Base-by-base conservation (phyloP, 2,888 invertebrate genomes). In the Serrognathus titanus region DNA sequence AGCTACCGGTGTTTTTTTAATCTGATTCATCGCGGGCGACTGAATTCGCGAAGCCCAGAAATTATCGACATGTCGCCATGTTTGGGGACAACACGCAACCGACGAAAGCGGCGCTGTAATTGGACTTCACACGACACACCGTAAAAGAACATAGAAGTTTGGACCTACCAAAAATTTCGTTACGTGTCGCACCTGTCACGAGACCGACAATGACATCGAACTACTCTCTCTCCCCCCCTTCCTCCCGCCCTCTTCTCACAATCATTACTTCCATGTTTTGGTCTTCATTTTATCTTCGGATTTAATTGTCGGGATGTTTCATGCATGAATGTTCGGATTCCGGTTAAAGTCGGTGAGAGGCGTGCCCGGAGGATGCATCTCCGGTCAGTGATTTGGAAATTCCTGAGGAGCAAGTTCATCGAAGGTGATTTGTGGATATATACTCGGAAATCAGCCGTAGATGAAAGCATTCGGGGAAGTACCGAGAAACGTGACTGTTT, bases 1-100 rank as follows among this genome's bases (percentile, higher is more conserved):
- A 53, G 63, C 63, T 63, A 63, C 63, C 58, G 59, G 63, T 57
- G 35, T 63, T 16, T 16, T 1, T 16, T 54, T 57, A 54, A 57
- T 61, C 35, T n/a, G n/a, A n/a, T n/a, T n/a, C n/a, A n/a, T n/a
- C n/a, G n/a, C n/a, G n/a, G n/a, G n/a, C n/a, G n/a, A n/a, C n/a
- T n/a, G n/a, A n/a, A n/a, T n/a, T n/a, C n/a, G n/a, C n/a, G n/a
- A n/a, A n/a, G 24, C 24, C 24, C 24, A 31, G 24, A 31, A 31
- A 31, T 31, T 31, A 31, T 31, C 24, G 24, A 31, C 6, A 31
- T 40, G 40, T 40, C 40, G 40, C 40, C 40, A 40, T 40, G 40
- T 40, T 40, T 12, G 40, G 8, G 12, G 12, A 40, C 11, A 13
- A 40, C 40, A 40, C 40, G 40, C 40, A 40, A 40, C 5, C 12